phyloP scores from a whole-genome alignment of 1,140 invertebrate species.

The Drosophila arawakana region DNA sequence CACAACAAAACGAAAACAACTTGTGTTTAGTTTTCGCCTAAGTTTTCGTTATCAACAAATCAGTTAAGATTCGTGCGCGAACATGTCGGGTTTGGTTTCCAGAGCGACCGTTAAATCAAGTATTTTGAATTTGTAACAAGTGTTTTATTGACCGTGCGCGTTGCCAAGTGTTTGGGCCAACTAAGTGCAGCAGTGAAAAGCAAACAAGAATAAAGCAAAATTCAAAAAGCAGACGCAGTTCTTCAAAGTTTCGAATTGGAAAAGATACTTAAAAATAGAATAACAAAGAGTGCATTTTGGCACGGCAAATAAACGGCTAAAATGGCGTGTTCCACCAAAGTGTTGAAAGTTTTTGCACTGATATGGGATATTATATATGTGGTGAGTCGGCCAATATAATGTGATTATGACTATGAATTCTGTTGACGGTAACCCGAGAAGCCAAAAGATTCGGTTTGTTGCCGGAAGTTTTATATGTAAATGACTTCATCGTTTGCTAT shows the following conservation, averaged over 20 bases:
- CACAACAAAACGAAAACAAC: too few relatives aligned
- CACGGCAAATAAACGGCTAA: conserved; percentile 29
- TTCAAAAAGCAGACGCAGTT: background rate
- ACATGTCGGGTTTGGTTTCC: conserved; percentile 63
- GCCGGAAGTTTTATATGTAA: conserved; percentile 32
- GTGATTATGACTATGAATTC: conserved; percentile 9
- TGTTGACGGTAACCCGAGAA: conserved; percentile 19
- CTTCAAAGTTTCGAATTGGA: conserved; percentile 1
- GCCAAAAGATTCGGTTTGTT: conserved; percentile 17
- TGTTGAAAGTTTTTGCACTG: conserved; percentile 65
- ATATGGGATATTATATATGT: conserved; percentile 72
- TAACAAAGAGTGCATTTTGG: conserved; percentile 34
- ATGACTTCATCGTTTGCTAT: conserved; percentile 17
- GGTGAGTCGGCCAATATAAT: conserved; percentile 57
- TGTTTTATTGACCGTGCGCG: conserved; percentile 43
- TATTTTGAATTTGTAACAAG: conserved; percentile 69
- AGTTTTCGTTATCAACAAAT: conserved; percentile 61
- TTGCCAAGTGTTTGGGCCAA: conserved; percentile 37
- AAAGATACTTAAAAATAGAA: conserved; percentile 33
- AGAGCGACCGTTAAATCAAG: conserved; percentile 61
- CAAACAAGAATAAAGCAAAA: conserved; percentile 14
- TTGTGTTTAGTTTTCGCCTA: conserved; percentile 50
- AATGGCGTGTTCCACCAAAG: conserved; percentile 78
- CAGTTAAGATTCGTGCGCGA: conserved; percentile 71
- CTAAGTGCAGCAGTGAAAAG: conserved; percentile 30